Evolutionary conservation across 2,888 invertebrate species (phyloP), one percentile per base, ranked within the genome.

Genomic region (Thyatira batis): DNA sequence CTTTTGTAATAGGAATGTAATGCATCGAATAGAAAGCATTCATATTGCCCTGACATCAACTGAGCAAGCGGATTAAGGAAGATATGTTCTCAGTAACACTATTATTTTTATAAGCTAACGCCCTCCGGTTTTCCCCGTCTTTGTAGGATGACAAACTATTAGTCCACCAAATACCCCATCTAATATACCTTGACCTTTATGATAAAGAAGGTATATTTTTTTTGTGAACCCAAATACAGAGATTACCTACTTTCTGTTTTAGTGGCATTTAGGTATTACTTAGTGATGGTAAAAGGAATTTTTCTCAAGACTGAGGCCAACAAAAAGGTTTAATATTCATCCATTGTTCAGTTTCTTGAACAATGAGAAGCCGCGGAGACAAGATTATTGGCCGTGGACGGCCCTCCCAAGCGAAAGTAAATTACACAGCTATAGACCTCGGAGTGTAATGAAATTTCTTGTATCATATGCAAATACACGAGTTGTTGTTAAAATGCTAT

Each of bases 281-380:
- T 52, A 50, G 48, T 57, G 57, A 64, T 64, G 63, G 62, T 58
- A 58, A 60, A 61, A 52, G 17, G 52, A 55, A 55, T 57, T 62
- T 71, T 63, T 54, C 57, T 58, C 52, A 45, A 58, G 55, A 61
- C 57, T 53, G 54, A 45, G 54, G 52, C 57, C 54, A 43, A 50
- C 43, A 58, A 62, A 66, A 67, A 65, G 61, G 64, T 59, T 53
- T 67, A 58, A 58, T 65, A 67, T 60, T 53, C 8, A 46, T 50
- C 65, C 66, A 61, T 71, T 69, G 69, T 68, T 64, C 49, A 53
- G 62, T 63, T 49, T 56, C 60, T 58, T 62, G 62, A 66, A 71
- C 70, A 73, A 71, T 71, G 55, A 53, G 63, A 61, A 61, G 60
- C 57, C 61, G 57, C 53, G 54, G 57, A 55, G 61, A 50, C 60